A percentile compares a stretch with the other conserved stretches of the same genome.
Conservation (phyloP, 2,888 invertebrate genomes). For the Chalcosyrphus nemorum region DNA sequence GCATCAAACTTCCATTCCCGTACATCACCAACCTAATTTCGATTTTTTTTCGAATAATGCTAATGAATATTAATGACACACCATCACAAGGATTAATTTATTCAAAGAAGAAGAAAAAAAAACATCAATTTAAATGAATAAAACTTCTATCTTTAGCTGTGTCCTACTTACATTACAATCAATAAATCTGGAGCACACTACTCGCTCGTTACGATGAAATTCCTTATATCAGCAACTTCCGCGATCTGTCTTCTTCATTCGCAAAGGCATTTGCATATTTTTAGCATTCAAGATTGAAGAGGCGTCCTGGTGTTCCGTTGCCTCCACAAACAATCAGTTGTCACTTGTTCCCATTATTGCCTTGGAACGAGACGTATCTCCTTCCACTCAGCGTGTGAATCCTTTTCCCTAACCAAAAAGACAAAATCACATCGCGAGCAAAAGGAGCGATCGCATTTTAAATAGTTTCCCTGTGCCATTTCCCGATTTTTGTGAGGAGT, state of each 20-base stretch:
- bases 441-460: slow-evolving; percentile 42
- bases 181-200: slow-evolving; percentile 61
- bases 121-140: slow-evolving; percentile 7
- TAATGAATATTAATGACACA: neutral
- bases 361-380: slow-evolving; percentile 18
- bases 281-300: slow-evolving; percentile 42
- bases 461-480: slow-evolving; percentile 65
- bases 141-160: slow-evolving; percentile 10
- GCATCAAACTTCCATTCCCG: neutral
- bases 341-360: slow-evolving; percentile 72
- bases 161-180: slow-evolving; percentile 65
- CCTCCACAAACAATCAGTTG: slow-evolving; percentile 56
- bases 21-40: neutral
- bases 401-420: slow-evolving; percentile 12
- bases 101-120: slow-evolving; percentile 40
- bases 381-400: slow-evolving; percentile 38
- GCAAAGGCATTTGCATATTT: slow-evolving; percentile 60
- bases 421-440: slow-evolving; percentile 7
- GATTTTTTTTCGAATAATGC: neutral
- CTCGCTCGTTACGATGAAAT: slow-evolving; percentile 19
- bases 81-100: slow-evolving; percentile 32
- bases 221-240: slow-evolving; percentile 60
- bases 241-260: slow-evolving; percentile 53
- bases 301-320: slow-evolving; percentile 25
- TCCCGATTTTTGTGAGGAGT: slow-evolving; percentile 25